Evolutionary conservation across 2,113 vertebrate genomes (phyloP), one percentile per base, ranked within the genome.

Genomic region (Brachirus orientalis): DNA sequence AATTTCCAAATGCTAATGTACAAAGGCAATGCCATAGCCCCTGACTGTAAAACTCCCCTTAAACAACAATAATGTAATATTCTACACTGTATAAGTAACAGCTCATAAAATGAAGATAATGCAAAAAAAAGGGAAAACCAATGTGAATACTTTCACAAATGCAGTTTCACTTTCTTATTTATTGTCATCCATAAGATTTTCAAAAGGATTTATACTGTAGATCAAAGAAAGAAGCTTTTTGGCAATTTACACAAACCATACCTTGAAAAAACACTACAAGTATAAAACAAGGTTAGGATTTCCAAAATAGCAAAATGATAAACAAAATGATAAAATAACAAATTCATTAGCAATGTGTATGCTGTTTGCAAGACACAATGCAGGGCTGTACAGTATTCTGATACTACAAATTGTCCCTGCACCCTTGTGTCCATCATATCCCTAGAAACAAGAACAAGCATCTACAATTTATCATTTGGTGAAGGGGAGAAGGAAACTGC

Each of bases 401-500:
- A 16, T 11, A 40, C 35, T 43, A 1, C 44, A 36, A n/a, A 14
- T 1, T 35, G 38, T 46, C 20, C 36, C 53, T 11, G 50, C 35
- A 37, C 17, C 13, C 50, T 50, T 48, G 2, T 10, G 37, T 13
- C 37, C 20, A 44, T 7, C 19, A 10, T 10, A 61, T 1, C 33
- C n/a, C 7, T 48, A 57, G 48, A 63, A 72, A 61, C n/a, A 41
- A 47, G 68, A 77, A 63, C 61, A 55, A 51, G 70, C 63, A 77
- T 78, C 72, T 69, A 77, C 81, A 75, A 90, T 89, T 77, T 70
- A 87, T 88, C 86, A 86, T 79, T 11, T 10, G 36, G 48, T 73
- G 58, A 84, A 72, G 43, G 68, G 69, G 48, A 63, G 28, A 28
- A 28, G 6, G 59, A 77, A 45, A 75, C 60, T 72, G 55, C 59